A percentile compares a stretch with the other conserved stretches of the same genome.
Evolutionary conservation across 2,113 vertebrate species (phyloP).

Genomic region (Trichomycterus rosablanca): DNA sequence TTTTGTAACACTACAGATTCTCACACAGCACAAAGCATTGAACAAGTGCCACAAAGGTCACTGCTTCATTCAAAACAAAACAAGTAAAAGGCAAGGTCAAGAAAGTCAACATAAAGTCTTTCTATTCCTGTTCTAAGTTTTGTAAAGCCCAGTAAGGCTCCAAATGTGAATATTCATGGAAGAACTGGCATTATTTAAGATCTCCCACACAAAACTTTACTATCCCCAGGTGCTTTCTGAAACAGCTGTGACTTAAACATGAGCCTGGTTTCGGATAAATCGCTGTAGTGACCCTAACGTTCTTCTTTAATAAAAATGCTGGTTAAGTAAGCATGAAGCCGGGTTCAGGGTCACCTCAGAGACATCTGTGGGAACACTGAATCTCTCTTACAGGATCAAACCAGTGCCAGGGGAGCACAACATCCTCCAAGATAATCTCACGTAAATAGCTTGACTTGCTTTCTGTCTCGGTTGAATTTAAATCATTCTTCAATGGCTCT

Average conservation of each 20-base stretch:
- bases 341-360: constrained; percentile 22
- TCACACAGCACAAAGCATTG: constrained; percentile 16
- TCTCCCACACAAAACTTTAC: constrained; percentile 2
- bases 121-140: constrained; percentile 1
- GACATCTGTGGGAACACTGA: constrained; percentile 33
- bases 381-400: constrained; percentile 47
- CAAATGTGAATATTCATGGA: too few relatives aligned
- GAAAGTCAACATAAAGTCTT: neutral
- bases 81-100: neutral
- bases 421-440: constrained; percentile 35
- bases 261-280: constrained; percentile 6
- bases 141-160: too few relatives aligned
- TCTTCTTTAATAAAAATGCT: constrained; percentile 17
- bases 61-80: constrained; percentile 7
- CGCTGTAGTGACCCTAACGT: constrained; percentile 9
- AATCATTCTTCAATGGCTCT: constrained; percentile 35
- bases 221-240: neutral
- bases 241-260: neutral
- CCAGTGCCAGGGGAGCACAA: constrained; percentile 48
- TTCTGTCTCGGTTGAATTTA: constrained; percentile 24
- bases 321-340: neutral
- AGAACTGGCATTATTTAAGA: constrained; percentile 18
- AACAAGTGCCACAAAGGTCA: neutral
- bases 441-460: constrained; percentile 15
- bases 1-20: neutral